A percentile compares a stretch with the other conserved stretches of the same genome.
Evolutionary conservation across 2,888 invertebrate genomes (phyloP).

Genomic region (Nephrocerus scutellatus): DNA sequence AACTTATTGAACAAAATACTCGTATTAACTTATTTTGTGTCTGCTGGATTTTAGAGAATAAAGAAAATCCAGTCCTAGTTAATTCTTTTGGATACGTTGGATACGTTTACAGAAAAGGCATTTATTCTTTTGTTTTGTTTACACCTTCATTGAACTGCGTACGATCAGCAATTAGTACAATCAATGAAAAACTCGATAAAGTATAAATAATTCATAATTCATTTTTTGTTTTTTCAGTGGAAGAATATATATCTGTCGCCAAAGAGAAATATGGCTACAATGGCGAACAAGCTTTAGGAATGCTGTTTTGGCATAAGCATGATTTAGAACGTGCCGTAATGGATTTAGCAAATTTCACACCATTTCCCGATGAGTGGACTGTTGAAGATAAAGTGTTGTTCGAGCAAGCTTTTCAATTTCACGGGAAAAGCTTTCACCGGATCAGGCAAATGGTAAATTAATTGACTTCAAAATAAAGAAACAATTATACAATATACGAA

Average conservation of each 20-base stretch:
- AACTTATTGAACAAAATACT: no score
- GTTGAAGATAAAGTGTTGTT: slow-evolving; percentile 96
- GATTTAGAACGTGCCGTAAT: slow-evolving; percentile 85
- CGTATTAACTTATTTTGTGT: no score
- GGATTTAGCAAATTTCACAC: slow-evolving; percentile 93
- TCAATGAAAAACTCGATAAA: no score
- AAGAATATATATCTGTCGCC: slow-evolving; percentile 87
- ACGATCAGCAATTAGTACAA: no score
- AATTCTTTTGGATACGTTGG: no score
- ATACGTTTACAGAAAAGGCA: no score
- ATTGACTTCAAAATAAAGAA: background rate
- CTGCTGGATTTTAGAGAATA: no score
- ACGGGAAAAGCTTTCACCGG: slow-evolving; percentile 95
- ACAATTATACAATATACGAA: background rate
- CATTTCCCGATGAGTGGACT: slow-evolving; percentile 97
- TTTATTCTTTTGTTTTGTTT: no score
- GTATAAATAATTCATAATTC: background rate
- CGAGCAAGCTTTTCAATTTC: slow-evolving; percentile 96
- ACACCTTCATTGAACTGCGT: no score
- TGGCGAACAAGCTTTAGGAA: slow-evolving; percentile 93
- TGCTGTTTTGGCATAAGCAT: slow-evolving; percentile 98
- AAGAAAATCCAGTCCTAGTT: no score
- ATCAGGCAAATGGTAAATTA: slow-evolving; percentile 90
- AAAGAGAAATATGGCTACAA: slow-evolving; percentile 97
- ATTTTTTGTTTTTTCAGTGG: slow-evolving; percentile 61